Evolutionary conservation across 2,797 vertebrate genomes (phyloP).

Genomic region (Pelodytes ibericus): DNA sequence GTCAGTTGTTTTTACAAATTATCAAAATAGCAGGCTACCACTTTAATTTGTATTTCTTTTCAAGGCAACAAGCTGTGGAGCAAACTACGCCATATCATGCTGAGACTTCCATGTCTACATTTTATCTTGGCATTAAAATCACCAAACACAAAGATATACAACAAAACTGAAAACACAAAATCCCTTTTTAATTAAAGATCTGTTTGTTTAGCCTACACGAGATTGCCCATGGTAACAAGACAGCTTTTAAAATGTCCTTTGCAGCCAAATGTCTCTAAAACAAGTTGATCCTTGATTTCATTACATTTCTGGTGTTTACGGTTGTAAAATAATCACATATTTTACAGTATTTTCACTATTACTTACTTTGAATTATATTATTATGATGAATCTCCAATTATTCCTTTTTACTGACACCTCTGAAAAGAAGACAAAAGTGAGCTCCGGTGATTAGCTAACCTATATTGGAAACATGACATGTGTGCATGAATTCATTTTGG

Average conservation of each 20-base stretch:
- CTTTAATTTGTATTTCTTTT: constrained; percentile 16
- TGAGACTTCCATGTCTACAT: not conserved
- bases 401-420: not conserved
- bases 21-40: constrained; percentile 7
- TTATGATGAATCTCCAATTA: not conserved
- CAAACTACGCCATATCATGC: not conserved
- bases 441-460: not conserved
- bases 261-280: not conserved
- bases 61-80: not conserved
- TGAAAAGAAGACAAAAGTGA: not conserved
- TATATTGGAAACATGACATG: not conserved
- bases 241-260: constrained; percentile 45
- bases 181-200: constrained; percentile 14
- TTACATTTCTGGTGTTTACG: not conserved
- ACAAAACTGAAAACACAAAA: not conserved
- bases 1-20: not conserved
- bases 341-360: not conserved
- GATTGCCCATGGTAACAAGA: constrained; percentile 23
- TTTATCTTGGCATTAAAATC: constrained; percentile 1
- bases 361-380: not conserved
- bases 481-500: not conserved
- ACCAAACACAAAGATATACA: not conserved
- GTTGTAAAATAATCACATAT: not conserved
- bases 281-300: not conserved
- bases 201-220: constrained; percentile 6